These are phyloP conservation scores for Helarctos malayanus DNA, from an alignment of 2,797 vertebrate species.

Conservation along the genomic window DNA sequence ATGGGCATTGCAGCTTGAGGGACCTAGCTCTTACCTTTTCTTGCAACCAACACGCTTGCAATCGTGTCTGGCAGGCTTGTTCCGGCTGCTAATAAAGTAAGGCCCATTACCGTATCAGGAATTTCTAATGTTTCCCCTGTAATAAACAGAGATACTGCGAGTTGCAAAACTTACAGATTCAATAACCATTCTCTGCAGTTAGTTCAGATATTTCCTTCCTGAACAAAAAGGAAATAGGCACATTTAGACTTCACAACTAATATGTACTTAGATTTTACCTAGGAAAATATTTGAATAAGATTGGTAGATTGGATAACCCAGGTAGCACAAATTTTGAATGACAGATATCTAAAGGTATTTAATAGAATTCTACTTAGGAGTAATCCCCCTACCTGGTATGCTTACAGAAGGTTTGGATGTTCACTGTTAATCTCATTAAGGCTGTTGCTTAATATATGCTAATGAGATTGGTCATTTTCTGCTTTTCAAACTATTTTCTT, in stretches of 20 bases:
- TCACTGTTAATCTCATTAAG: background rate
- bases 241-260: conserved; percentile 86
- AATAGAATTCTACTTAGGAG: conserved; percentile 1
- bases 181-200: conserved; percentile 21
- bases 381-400: background rate
- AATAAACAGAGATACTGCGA: conserved; percentile 73
- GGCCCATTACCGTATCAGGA: conserved; percentile 98
- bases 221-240: conserved; percentile 49
- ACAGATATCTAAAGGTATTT: background rate
- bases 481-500: conserved; percentile 48
- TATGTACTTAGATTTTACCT: conserved; percentile 75
- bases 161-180: background rate
- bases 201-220: conserved; percentile 23
- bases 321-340: conserved; percentile 55
- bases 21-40: conserved; percentile 93
- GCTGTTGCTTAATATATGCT: conserved; percentile 28
- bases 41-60: conserved; percentile 97
- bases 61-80: conserved; percentile 98
- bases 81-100: conserved; percentile 97
- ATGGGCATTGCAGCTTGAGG: background rate
- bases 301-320: conserved; percentile 8
- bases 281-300: conserved; percentile 45
- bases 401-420: background rate
- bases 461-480: conserved; percentile 4
- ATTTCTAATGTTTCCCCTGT: conserved; percentile 96